phyloP scores from a whole-genome alignment of 2,888 invertebrate species.

The Macrostomum cliftonense region DNA sequence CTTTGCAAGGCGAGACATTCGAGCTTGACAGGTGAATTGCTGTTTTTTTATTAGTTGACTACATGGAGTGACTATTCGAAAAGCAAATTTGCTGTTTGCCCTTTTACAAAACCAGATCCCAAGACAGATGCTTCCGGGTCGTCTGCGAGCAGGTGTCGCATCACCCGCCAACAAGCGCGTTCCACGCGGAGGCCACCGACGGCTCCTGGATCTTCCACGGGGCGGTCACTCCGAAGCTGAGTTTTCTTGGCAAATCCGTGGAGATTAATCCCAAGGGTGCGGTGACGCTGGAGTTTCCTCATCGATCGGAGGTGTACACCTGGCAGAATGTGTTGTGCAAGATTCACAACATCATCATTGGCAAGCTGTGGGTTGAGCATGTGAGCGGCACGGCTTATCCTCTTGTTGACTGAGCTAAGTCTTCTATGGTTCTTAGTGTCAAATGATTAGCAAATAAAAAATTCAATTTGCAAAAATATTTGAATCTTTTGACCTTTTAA shows the following conservation, averaged over 20 bases:
- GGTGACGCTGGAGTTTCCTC: constrained; percentile 40
- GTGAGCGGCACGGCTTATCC: not conserved
- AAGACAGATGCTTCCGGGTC: constrained; percentile 35
- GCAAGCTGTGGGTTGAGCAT: constrained; percentile 85
- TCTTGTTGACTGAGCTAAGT: too few relatives aligned
- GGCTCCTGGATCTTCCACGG: constrained; percentile 84
- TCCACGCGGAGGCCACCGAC: constrained; percentile 73
- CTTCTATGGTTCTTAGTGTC: too few relatives aligned
- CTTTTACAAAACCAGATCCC: constrained; percentile 25
- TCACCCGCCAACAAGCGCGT: constrained; percentile 93
- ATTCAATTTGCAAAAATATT: not conserved
- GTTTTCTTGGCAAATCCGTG: constrained; percentile 86
- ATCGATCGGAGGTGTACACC: constrained; percentile 58
- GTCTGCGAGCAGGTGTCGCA: constrained; percentile 60
- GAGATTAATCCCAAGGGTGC: constrained; percentile 24
- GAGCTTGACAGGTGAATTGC: constrained; percentile 46
- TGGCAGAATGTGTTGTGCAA: constrained; percentile 75
- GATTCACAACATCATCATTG: constrained; percentile 97
- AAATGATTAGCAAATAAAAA: too few relatives aligned
- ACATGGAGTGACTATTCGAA: too few relatives aligned
- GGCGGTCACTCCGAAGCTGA: constrained; percentile 77
- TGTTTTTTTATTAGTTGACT: not conserved
- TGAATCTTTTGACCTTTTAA: too few relatives aligned
- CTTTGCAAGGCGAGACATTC: constrained; percentile 79
- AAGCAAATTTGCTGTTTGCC: too few relatives aligned